These are phyloP conservation scores for Telmatochromis sp. DNA, from an alignment of 2,113 vertebrate species.

Conservation along the genomic window DNA sequence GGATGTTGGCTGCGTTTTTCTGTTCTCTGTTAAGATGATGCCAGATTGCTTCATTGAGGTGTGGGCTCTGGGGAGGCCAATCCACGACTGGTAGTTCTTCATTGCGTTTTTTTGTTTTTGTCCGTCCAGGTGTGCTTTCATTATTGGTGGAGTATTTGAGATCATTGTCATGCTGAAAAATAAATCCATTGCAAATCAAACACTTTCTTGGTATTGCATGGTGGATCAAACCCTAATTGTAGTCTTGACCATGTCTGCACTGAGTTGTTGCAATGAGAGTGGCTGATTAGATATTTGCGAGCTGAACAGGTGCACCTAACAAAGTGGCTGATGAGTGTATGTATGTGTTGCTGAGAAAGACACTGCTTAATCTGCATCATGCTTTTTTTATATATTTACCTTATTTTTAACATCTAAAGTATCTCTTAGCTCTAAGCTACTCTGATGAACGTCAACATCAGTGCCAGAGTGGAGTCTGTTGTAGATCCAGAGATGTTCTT, in stretches of 20 bases:
- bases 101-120: not conserved
- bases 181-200: not conserved
- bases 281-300: not conserved
- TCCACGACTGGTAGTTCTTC: not conserved
- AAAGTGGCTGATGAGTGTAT: not conserved
- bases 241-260: too few species aligned
- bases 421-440: not conserved
- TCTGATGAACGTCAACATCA: not conserved
- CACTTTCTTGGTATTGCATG: not conserved
- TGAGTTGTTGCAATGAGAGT: not conserved
- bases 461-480: not conserved
- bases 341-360: not conserved
- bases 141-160: not conserved
- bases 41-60: not conserved
- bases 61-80: not conserved
- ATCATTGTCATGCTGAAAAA: not conserved
- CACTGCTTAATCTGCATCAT: not conserved
- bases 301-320: not conserved
- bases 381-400: not conserved
- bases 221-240: not conserved
- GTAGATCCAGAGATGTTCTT: not conserved
- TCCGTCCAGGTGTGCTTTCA: not conserved
- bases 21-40: not conserved
- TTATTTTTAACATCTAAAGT: not conserved
- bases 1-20: not conserved